A percentile compares a stretch with the other conserved stretches of the same genome.
Evolutionary conservation across 1,140 invertebrate species (phyloP).

Genomic region (Fragariocoptes setiger): DNA sequence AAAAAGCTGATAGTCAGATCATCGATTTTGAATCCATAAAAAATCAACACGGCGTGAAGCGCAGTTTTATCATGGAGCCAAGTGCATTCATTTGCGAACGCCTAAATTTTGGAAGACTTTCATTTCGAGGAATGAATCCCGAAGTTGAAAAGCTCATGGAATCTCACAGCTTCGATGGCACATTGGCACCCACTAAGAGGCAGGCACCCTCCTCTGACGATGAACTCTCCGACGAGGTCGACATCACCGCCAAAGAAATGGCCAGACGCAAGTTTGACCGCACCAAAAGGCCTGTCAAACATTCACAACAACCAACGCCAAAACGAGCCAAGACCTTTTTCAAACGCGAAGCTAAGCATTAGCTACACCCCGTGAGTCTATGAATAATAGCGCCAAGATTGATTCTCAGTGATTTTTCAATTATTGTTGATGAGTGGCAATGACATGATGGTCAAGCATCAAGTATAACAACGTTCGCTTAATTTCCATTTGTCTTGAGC

Average conservation of each 20-base stretch:
- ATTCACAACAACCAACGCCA: too few species aligned
- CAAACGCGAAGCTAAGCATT: too few species aligned
- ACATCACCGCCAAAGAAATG: constrained; percentile 6
- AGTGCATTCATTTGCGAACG: constrained; percentile 40
- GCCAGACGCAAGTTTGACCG: too few species aligned
- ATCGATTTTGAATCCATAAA: constrained; percentile 26
- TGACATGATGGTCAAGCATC: too few species aligned
- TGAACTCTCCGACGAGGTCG: background rate
- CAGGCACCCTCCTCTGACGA: background rate
- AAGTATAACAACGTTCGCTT: too few species aligned
- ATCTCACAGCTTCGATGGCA: background rate
- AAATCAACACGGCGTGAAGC: constrained; percentile 23
- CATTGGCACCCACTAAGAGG: background rate
- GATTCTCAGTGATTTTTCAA: too few species aligned
- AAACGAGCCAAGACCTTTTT: too few species aligned
- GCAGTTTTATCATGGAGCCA: constrained; percentile 25
- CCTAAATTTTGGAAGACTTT: constrained; percentile 41
- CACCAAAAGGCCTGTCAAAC: too few species aligned
- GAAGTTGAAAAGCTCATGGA: constrained; percentile 28
- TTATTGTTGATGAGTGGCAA: too few species aligned
- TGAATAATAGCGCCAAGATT: too few species aligned
- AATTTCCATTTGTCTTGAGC: constrained; percentile 62
- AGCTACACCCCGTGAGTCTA: too few species aligned
- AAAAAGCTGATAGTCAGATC: constrained; percentile 30
- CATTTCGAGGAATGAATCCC: constrained; percentile 58